Evolutionary conservation across 92 coral and sea anemone species (phyloP), one percentile per base, ranked within the genome.

Genomic region (Bergia puertoricense): DNA sequence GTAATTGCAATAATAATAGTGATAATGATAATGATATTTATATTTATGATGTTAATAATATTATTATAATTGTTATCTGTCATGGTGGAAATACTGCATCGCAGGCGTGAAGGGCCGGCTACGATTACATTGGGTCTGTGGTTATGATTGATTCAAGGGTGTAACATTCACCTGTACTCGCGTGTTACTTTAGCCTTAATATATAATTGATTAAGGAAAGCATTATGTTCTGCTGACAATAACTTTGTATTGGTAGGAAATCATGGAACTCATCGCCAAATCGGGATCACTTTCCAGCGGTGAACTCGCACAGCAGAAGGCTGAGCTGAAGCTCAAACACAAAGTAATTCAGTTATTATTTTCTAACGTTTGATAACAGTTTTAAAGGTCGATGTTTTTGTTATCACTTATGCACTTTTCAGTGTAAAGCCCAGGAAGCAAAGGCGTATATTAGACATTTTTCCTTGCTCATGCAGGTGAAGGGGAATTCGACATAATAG

Each of bases 241-340:
- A 8, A 4, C n/a, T 51, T 46, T 56, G 22, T 11, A 7, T 69
- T 81, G 77, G 51, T 68, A 97, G 99, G 99, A 95, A 81, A 90
- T 97, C 67, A 95, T 97, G 94, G 98, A 95, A 62, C 89, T 97
- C 67, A 79, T 95, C 42, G 92, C 94, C 42, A 97, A 94, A 75
- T 92, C 98, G 4, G 92, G 94, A 39, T 85, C 94, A 8, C 81
- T 97, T 79, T 94, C 91, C 68, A 89, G 93, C 46, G 98, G 96
- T 14, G 98, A 97, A 74, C 89, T 95, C 3, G 96, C 99, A 7
- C 99, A 97, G 81, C 91, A 88, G 86, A 97, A 95, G 73, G 98
- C 99, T 0, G 99, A 97, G 76, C 81, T 95, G 71, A 97, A 97
- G 75, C 91, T 97, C 62, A 91, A 93, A 76, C 99, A 97, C 82